These are phyloP conservation scores for Atethmia centrago DNA, from an alignment of 2,888 invertebrate genomes.

Conservation along the genomic window DNA sequence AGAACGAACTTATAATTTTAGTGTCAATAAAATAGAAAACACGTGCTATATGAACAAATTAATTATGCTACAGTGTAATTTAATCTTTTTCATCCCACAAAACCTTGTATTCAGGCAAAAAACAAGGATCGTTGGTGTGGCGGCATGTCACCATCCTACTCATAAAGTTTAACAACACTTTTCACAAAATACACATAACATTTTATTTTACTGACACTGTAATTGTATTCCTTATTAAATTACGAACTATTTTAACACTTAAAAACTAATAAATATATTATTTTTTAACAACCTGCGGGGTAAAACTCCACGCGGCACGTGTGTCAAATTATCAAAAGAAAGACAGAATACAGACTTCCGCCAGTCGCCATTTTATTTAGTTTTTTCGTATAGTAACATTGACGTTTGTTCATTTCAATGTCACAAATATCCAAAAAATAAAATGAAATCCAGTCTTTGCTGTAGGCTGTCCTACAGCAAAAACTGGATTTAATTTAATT, in stretches of 20 bases:
- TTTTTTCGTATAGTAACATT: slow-evolving; percentile 77
- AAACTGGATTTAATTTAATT: not conserved
- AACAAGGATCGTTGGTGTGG: slow-evolving; percentile 66
- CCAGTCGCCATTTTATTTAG: slow-evolving; percentile 79
- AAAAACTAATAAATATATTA: slow-evolving; percentile 75
- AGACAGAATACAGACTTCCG: slow-evolving; percentile 85
- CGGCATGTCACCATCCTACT: slow-evolving; percentile 77
- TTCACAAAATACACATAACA: slow-evolving; percentile 75
- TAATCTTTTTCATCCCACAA: slow-evolving; percentile 6
- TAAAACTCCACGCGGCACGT: slow-evolving; percentile 91
- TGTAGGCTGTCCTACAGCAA: too few relatives aligned
- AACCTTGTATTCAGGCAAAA: slow-evolving; percentile 39
- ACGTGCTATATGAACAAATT: not conserved
- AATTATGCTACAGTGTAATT: not conserved
- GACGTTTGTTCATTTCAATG: slow-evolving; percentile 19
- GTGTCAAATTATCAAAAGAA: slow-evolving; percentile 89
- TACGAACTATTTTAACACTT: slow-evolving; percentile 71
- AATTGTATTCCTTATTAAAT: slow-evolving; percentile 65
- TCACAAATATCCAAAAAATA: not conserved
- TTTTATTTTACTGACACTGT: slow-evolving; percentile 74
- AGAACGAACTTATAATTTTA: slow-evolving; percentile 50
- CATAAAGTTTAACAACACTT: slow-evolving; percentile 70
- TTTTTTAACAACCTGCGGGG: slow-evolving; percentile 87
- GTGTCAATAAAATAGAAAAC: slow-evolving; percentile 1
- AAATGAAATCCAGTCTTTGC: too few relatives aligned